Evolutionary conservation across 37 sponge, comb jelly and placozoan genomes (phyloP).

Genomic region (Hexactinellida sp.): DNA sequence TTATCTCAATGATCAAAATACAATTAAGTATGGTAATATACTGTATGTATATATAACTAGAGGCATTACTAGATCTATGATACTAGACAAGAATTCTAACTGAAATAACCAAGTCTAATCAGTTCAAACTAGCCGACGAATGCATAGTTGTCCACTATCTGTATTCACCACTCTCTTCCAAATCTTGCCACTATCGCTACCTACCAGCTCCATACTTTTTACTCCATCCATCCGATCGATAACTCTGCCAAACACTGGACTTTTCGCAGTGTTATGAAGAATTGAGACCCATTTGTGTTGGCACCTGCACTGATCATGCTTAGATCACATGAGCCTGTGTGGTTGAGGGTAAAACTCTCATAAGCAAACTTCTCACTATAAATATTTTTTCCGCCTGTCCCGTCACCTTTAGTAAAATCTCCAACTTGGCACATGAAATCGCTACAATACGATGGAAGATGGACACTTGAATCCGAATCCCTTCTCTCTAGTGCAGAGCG

Average conservation of each 20-base stretch:
- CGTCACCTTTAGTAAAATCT: conserved; percentile 43
- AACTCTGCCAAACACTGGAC: conserved; percentile 85
- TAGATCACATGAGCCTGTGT: conserved; percentile 51
- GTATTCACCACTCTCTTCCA: conserved; percentile 54
- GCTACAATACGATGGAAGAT: conserved; percentile 51
- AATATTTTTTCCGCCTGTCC: conserved; percentile 83
- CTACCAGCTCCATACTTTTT: conserved; percentile 53
- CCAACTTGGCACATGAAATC: conserved; percentile 61
- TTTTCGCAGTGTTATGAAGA: conserved; percentile 75
- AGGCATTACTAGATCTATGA: too few species aligned
- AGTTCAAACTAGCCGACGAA: too few species aligned
- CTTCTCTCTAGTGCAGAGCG: conserved; percentile 75
- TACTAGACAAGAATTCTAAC: neutral
- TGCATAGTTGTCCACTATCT: conserved; percentile 71
- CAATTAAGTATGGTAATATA: too few species aligned
- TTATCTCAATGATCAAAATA: too few species aligned
- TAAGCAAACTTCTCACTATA: conserved; percentile 71
- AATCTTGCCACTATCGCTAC: conserved; percentile 63
- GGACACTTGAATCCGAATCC: conserved; percentile 59
- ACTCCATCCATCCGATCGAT: conserved; percentile 52
- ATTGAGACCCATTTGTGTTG: conserved; percentile 68
- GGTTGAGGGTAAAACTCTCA: conserved; percentile 80
- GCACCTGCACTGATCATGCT: conserved; percentile 66
- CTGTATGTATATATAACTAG: too few species aligned
- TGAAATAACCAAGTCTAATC: neutral